Base-by-base conservation (phyloP, 92 coral and sea anemone genomes). In the Bergia puertoricense region DNA sequence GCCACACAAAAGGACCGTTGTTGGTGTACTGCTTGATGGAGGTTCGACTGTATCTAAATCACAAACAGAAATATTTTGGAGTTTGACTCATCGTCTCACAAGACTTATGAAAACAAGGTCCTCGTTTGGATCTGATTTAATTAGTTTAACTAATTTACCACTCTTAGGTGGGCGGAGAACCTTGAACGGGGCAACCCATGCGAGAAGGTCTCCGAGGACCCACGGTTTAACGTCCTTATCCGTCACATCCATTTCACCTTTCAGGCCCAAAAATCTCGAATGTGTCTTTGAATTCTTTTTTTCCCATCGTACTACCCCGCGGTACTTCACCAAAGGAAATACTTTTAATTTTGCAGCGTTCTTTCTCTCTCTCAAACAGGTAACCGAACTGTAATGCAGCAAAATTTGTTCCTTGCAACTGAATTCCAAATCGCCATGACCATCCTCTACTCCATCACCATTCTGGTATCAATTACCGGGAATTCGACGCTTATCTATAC, bases 341-440 rank as follows among this genome's bases (percentile, higher is more conserved):
- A 69, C 5, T 69, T 22, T 69, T 69, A 18, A 69, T 4, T 69
- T 23, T 69, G 6, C 5, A 69, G 3, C 75, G 75, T 22, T 69
- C 40, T 69, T 18, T 23, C 20, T 66, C 15, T 66, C 75, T 20
- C 44, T 39, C 54, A 76, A 45, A 77, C 57, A 77, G 81, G 62
- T 18, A 77, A 77, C 59, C 57, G 8, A 77, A 45, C 81, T 18
- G 81, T 44, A 39, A 45, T 77, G 14, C 13, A 45, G 37, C 3
- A 77, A 36, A 45, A 44, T 18, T 77, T 48, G 10, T 18, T 4
- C 75, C 10, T 77, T 42, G 13, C 30, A 6, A 77, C 16, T 77
- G 14, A 45, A 15, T 45, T 77, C 57, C 81, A 77, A 77, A 77
- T 77, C 81, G 0, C n/a, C 62, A 22, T 77, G 81, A 77, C 81